Percentiles rank a stretch among this genome's conserved stretches.
Evolutionary conservation across 2,888 invertebrate genomes (phyloP).

Genomic region (Drosophila maculinotata): DNA sequence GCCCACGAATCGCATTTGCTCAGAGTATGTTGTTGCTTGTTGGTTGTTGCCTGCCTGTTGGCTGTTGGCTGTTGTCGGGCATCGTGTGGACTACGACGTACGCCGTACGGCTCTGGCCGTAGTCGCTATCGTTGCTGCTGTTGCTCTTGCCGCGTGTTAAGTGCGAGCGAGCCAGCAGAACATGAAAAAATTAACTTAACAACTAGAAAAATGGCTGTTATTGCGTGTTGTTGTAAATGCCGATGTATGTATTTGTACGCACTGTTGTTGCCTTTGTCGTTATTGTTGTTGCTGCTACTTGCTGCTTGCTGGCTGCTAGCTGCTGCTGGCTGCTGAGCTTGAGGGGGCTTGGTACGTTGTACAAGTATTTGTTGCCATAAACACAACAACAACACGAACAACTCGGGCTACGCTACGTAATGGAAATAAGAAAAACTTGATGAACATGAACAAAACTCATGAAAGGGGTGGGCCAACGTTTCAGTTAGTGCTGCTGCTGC

Average conservation of each 20-base stretch:
- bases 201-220: conserved; percentile 85
- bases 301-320: conserved; percentile 50
- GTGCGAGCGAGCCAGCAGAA: conserved; percentile 75
- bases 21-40: conserved; percentile 51
- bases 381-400: conserved; percentile 63
- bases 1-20: conserved; percentile 65
- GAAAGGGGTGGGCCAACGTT: conserved; percentile 74
- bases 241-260: conserved; percentile 79
- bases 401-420: conserved; percentile 28
- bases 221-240: conserved; percentile 83
- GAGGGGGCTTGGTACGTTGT: conserved; percentile 47
- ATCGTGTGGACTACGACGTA: conserved; percentile 34
- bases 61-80: conserved; percentile 53
- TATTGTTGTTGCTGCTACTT: conserved; percentile 27
- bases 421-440: conserved; percentile 75
- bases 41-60: conserved; percentile 53
- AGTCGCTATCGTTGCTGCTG: conserved; percentile 16
- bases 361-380: conserved; percentile 78
- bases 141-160: conserved; percentile 51
- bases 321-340: conserved; percentile 32
- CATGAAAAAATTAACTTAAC: conserved; percentile 85
- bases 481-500: conserved; percentile 32
- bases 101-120: conserved; percentile 13
- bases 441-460: conserved; percentile 75
- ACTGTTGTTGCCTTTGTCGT: conserved; percentile 63